These are phyloP conservation scores for Cotesia vestalis DNA, from an alignment of 1,140 invertebrate species.

Conservation along the genomic window DNA sequence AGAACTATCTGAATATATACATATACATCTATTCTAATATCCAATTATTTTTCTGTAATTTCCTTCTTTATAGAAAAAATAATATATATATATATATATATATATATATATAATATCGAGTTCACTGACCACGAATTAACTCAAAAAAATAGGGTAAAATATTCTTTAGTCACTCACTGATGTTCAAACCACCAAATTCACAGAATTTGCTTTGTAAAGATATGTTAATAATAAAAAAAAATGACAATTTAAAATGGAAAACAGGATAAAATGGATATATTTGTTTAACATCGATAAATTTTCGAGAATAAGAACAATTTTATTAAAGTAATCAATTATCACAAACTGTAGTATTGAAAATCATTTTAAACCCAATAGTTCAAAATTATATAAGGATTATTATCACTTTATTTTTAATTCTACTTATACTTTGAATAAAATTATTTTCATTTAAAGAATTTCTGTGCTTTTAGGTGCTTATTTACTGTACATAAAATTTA, in stretches of 20 bases:
- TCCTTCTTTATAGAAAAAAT: slow-evolving; percentile 37
- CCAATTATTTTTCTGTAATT: slow-evolving; percentile 43
- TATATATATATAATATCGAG: slow-evolving; percentile 20
- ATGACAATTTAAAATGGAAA: background rate
- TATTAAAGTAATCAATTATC: background rate
- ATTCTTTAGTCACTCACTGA: slow-evolving; percentile 42
- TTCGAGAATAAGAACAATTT: background rate
- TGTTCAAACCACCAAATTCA: slow-evolving; percentile 47
- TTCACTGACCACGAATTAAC: slow-evolving; percentile 39
- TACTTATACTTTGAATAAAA: too few relatives aligned
- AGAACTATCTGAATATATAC: too few relatives aligned
- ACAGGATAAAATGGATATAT: slow-evolving; percentile 34
- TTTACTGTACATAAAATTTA: too few relatives aligned
- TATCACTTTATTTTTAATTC: slow-evolving; percentile 12
- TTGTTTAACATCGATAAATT: slow-evolving; percentile 20
- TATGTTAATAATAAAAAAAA: slow-evolving; percentile 65
- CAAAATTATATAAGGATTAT: background rate
- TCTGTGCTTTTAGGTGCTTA: too few relatives aligned
- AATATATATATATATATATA: too few relatives aligned
- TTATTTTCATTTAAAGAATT: too few relatives aligned
- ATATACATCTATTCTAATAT: slow-evolving; percentile 25
- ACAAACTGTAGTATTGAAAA: too few relatives aligned
- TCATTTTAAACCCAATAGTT: too few relatives aligned
- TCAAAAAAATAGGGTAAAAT: slow-evolving; percentile 32
- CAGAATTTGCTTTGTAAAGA: slow-evolving; percentile 65